These are phyloP conservation scores for Vombatus ursinus DNA, from an alignment of 2,113 vertebrate species.

Conservation along the genomic window DNA sequence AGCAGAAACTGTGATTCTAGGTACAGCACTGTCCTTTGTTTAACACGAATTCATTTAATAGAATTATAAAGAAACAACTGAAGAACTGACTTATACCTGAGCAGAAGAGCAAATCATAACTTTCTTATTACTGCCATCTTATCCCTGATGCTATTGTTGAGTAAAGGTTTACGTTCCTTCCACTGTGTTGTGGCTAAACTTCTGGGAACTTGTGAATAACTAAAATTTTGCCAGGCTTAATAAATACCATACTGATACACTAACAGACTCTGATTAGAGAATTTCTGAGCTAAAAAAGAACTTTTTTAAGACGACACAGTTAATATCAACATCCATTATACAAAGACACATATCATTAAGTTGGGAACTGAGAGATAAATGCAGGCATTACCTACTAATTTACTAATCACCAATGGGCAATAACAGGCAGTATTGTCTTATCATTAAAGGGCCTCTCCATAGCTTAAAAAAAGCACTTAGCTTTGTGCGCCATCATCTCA, in stretches of 20 bases:
- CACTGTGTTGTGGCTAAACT: neutral
- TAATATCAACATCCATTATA: neutral
- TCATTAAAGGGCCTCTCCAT: neutral
- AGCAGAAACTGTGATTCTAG: neutral
- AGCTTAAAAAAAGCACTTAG: neutral
- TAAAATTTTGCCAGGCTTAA: neutral
- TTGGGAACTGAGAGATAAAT: neutral
- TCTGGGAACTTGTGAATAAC: neutral
- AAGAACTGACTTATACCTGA: neutral
- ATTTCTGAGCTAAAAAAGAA: neutral
- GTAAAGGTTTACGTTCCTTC: neutral
- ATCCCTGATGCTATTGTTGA: neutral
- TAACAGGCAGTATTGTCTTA: neutral
- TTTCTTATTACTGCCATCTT: neutral
- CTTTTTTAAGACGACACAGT: neutral
- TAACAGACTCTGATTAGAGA: conserved; percentile 12
- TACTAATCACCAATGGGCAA: neutral
- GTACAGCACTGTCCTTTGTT: neutral
- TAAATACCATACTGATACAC: neutral
- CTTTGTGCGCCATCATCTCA: neutral
- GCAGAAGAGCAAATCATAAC: neutral
- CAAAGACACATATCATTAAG: neutral
- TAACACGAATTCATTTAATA: conserved; percentile 32
- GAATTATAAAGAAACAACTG: neutral
- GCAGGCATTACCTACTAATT: neutral